These are phyloP conservation scores for Caenorhabditis sp. DNA, from an alignment of 2,888 invertebrate species.

Conservation along the genomic window DNA sequence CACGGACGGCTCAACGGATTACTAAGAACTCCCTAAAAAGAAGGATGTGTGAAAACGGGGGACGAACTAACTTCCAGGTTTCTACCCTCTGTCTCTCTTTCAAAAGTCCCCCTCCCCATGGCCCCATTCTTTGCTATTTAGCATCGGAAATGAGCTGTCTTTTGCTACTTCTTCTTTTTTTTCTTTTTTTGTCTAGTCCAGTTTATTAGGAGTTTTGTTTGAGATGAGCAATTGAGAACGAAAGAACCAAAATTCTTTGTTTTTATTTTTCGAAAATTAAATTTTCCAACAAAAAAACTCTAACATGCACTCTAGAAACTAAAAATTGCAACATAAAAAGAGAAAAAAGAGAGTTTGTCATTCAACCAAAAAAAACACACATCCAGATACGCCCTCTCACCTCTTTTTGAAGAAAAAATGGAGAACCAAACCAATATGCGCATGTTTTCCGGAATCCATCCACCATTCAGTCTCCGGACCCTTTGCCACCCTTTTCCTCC, in stretches of 20 bases:
- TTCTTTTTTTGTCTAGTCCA: background rate
- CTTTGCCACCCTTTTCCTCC: conserved; percentile 7
- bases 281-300: too few relatives aligned
- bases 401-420: conserved; percentile 5
- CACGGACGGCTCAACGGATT: conserved; percentile 43
- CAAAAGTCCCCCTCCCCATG: conserved; percentile 7
- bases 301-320: too few relatives aligned
- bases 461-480: background rate
- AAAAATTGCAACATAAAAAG: background rate
- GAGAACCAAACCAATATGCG: conserved; percentile 46
- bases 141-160: conserved; percentile 32
- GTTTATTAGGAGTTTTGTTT: background rate
- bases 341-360: background rate
- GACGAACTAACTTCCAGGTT: conserved; percentile 39
- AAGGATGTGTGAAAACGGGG: conserved; percentile 49
- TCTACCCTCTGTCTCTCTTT: conserved; percentile 2
- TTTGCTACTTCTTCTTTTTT: conserved; percentile 7
- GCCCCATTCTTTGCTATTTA: conserved; percentile 18
- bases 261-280: too few relatives aligned
- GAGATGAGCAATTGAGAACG: too few relatives aligned
- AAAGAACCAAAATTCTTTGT: too few relatives aligned
- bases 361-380: background rate
- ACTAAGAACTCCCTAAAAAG: too few relatives aligned
- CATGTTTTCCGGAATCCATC: conserved; percentile 37
- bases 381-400: conserved; percentile 35